Evolutionary conservation across 2,888 invertebrate genomes (phyloP), one percentile per base, ranked within the genome.

Genomic region (Diplolepis rosae): DNA sequence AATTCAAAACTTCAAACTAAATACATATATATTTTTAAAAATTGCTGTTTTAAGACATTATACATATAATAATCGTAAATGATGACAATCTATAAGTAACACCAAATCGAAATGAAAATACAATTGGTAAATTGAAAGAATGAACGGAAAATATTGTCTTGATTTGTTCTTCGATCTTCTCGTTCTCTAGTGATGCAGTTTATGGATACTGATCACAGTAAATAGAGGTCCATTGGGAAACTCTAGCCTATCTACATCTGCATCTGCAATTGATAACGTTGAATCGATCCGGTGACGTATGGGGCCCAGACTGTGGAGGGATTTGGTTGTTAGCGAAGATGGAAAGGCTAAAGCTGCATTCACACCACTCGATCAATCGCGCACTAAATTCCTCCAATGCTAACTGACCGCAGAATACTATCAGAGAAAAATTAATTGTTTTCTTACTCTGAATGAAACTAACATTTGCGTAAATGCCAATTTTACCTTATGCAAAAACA

Each of bases 231-330:
- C 54, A 22, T 54, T 65, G 70, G 68, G 54, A 69, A 68, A 76
- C 76, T 68, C 72, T 67, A 75, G 82, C 80, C 83, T 84, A 86
- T 86, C 83, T 82, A 79, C 84, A 82, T 83, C 83, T 82, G 79
- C 84, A 82, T 83, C 77, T 79, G 70, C 78, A 80, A 84, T 84
- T 83, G 83, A 79, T 85, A 81, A 83, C 78, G 77, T 77, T 74
- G 79, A 75, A 83, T 85, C 83, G 83, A 84, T 85, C 78, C 70
- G 74, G 70, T 78, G 74, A 80, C 76, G 74, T 77, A 76, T 75
- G 74, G 70, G 72, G 70, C 69, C 65, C 72, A 68, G 69, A 71
- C 69, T 70, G 69, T 56, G 69, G 70, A 68, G 61, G 75, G 72
- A 65, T 73, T 69, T 66, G 66, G 68, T 66, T 42, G 72, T 30